Conservation (phyloP, 2,113 vertebrate species). For the Neotoma lepida region DNA sequence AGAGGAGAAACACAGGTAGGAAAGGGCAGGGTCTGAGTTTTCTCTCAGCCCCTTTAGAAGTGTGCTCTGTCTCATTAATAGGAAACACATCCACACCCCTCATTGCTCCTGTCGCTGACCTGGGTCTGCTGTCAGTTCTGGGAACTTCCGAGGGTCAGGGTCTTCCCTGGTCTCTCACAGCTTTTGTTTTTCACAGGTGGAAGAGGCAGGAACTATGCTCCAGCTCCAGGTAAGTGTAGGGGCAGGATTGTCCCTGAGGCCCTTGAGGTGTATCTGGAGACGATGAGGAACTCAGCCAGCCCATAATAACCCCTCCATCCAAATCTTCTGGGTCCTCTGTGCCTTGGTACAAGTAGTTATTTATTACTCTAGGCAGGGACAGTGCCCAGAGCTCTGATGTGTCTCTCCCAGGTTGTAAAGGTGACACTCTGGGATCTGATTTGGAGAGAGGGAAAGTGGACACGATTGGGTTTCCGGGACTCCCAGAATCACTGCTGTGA, state of each 20-base stretch:
- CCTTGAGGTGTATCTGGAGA: background rate
- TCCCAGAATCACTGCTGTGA: too few species aligned
- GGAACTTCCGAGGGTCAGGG: background rate
- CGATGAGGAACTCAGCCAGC: too few species aligned
- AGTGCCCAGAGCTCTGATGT: background rate
- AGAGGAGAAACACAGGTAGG: background rate
- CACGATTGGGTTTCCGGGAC: too few species aligned
- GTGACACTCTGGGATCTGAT: background rate
- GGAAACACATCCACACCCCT: background rate
- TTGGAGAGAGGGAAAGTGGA: fast-evolving
- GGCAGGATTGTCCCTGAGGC: too few species aligned
- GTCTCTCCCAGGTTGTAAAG: fast-evolving
- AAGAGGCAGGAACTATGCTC: background rate
- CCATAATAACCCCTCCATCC: too few species aligned
- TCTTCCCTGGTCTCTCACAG: background rate
- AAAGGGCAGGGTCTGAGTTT: background rate
- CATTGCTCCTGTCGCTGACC: background rate
- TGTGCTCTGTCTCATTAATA: background rate
- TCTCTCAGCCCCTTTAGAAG: background rate
- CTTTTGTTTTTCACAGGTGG: background rate
- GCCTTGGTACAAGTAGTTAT: too few species aligned
- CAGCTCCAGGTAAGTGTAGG: background rate
- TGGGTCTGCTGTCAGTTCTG: background rate
- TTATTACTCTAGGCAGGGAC: too few species aligned
- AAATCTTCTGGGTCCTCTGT: too few species aligned